Evolutionary conservation across 2,888 invertebrate genomes (phyloP).

Genomic region (Papilio protenor): DNA sequence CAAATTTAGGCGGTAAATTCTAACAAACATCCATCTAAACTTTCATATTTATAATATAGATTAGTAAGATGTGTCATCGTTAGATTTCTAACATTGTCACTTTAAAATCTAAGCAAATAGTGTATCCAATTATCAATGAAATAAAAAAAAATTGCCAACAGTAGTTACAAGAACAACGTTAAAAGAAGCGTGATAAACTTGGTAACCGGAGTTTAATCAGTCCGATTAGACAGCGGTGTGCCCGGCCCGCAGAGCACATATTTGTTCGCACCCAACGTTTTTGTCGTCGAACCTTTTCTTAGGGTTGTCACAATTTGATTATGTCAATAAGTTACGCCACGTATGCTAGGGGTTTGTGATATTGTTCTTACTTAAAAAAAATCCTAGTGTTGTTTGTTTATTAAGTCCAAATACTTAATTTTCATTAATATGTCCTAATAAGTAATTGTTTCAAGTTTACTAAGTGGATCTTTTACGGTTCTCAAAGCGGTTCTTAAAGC

Average conservation of each 20-base stretch:
- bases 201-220: slow-evolving; percentile 35
- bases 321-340: background rate
- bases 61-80: too few relatives aligned
- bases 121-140: background rate
- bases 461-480: too few relatives aligned
- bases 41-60: too few relatives aligned
- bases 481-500: too few relatives aligned
- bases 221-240: slow-evolving; percentile 51
- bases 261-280: slow-evolving; percentile 79
- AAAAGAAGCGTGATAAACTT: background rate
- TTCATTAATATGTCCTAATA: too few relatives aligned
- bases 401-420: too few relatives aligned
- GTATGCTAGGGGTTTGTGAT: background rate
- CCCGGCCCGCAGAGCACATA: slow-evolving; percentile 73
- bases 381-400: too few relatives aligned
- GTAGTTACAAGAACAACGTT: background rate
- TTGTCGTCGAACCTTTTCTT: slow-evolving; percentile 79
- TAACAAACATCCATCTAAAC: too few relatives aligned
- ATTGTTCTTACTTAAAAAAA: too few relatives aligned
- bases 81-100: too few relatives aligned
- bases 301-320: slow-evolving; percentile 68
- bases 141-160: background rate
- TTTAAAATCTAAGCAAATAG: background rate
- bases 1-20: too few relatives aligned
- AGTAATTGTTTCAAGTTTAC: too few relatives aligned